Percentiles rank a stretch among this genome's conserved stretches.
Conservation (phyloP, 2,888 invertebrate genomes). For the Aporophyla lueneburgensis region DNA sequence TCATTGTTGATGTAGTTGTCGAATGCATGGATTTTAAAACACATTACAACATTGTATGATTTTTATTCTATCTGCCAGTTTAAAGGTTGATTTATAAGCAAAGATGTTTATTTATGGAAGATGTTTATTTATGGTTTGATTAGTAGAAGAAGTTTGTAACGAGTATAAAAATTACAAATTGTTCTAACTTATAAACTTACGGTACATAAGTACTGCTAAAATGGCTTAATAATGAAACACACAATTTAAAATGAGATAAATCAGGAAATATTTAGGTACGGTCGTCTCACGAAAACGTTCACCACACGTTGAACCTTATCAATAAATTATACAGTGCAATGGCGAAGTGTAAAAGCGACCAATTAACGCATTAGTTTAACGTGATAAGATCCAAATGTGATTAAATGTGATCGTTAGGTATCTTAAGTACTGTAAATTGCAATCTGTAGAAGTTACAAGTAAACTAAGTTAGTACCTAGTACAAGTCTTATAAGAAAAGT, state of each 20-base stretch:
- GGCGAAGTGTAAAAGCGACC: not conserved
- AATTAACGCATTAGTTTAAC: not conserved
- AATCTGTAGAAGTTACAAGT: not conserved
- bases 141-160: not conserved
- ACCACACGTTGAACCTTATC: not conserved
- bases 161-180: not conserved
- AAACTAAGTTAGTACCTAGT: not conserved
- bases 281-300: not conserved
- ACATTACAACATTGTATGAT: not conserved
- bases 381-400: not conserved
- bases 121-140: no score
- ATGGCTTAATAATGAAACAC: not conserved
- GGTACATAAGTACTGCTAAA: not conserved
- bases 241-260: not conserved
- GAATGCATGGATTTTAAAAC: not conserved
- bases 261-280: not conserved
- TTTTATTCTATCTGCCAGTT: no score
- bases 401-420: not conserved
- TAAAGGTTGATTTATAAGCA: not conserved
- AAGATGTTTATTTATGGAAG: not conserved
- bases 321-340: not conserved
- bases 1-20: not conserved
- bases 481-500: conserved; percentile 13
- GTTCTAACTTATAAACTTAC: not conserved
- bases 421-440: not conserved